Percentiles rank a stretch among this genome's conserved stretches.
Conservation (phyloP, 2,113 vertebrate genomes). For the Cryptotis parvus region DNA sequence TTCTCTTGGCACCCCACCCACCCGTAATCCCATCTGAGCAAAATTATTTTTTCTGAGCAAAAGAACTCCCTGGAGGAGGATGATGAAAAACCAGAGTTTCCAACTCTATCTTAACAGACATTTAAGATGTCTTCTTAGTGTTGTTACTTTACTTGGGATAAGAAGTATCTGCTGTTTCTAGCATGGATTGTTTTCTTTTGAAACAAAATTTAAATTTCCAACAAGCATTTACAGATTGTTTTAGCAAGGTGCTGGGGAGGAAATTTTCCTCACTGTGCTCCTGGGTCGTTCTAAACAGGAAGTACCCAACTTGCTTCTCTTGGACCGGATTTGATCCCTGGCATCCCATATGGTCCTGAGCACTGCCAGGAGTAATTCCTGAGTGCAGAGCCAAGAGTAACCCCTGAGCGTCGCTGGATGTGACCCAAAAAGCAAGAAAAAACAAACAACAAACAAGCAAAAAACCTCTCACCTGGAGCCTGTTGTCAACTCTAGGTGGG, state of each 20-base stretch:
- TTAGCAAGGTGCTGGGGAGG: background rate
- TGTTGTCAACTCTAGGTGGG: constrained; percentile 45
- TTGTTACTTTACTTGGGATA: constrained; percentile 41
- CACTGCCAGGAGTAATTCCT: no score
- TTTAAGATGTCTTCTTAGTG: constrained; percentile 40
- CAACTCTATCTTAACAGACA: constrained; percentile 40
- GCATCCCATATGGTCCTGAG: no score
- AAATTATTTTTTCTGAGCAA: constrained; percentile 58
- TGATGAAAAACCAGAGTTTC: constrained; percentile 52
- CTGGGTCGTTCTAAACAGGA: constrained; percentile 16
- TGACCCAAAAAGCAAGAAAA: no score
- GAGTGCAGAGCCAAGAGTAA: no score
- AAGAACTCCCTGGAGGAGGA: constrained; percentile 27
- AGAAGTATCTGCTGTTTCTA: constrained; percentile 39
- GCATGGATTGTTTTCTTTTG: background rate
- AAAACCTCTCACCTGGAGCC: background rate
- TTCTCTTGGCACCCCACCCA: constrained; percentile 42
- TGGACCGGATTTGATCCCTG: no score
- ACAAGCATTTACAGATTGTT: background rate
- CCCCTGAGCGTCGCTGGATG: no score
- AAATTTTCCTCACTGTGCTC: background rate
- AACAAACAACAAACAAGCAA: no score
- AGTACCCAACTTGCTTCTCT: constrained; percentile 3
- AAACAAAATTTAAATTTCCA: constrained; percentile 50
- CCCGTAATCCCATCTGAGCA: background rate